Evolutionary conservation across 2,113 vertebrate genomes (phyloP).

Genomic region (Pterocles orientalis): DNA sequence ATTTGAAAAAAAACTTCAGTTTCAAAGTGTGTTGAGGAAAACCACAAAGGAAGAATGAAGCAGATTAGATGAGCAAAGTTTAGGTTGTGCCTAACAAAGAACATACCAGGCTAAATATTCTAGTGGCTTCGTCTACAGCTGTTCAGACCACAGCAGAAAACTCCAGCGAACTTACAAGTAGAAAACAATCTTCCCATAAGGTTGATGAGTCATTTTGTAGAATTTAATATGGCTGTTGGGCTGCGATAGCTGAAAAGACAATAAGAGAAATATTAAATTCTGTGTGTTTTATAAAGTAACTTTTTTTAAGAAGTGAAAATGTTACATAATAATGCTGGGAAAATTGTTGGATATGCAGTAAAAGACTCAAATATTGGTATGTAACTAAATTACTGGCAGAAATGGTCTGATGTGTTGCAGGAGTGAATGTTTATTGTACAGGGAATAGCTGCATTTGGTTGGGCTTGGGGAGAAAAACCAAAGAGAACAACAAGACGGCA

Average conservation of each 20-base stretch:
- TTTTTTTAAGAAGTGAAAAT: background rate
- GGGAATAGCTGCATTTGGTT: background rate
- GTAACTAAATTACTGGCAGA: background rate
- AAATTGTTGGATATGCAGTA: background rate
- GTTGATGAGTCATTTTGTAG: background rate
- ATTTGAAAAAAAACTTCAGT: background rate
- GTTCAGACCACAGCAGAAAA: background rate
- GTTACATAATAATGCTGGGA: background rate
- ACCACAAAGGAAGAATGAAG: background rate
- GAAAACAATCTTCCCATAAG: background rate
- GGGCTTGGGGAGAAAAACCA: background rate
- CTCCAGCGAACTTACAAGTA: background rate
- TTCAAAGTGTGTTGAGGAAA: background rate
- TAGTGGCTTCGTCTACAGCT: background rate
- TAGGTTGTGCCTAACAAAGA: background rate
- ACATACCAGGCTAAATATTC: background rate
- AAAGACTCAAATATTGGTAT: background rate
- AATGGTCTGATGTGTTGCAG: background rate
- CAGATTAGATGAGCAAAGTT: background rate
- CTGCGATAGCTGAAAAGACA: background rate
- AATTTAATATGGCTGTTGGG: background rate
- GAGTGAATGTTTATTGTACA: background rate
- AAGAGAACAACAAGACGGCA: background rate
- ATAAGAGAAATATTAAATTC: background rate
- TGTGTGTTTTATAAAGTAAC: background rate